Evolutionary conservation across 2,113 vertebrate species (phyloP), one percentile per base, ranked within the genome.

Genomic region (Ageneiosus marmoratus): DNA sequence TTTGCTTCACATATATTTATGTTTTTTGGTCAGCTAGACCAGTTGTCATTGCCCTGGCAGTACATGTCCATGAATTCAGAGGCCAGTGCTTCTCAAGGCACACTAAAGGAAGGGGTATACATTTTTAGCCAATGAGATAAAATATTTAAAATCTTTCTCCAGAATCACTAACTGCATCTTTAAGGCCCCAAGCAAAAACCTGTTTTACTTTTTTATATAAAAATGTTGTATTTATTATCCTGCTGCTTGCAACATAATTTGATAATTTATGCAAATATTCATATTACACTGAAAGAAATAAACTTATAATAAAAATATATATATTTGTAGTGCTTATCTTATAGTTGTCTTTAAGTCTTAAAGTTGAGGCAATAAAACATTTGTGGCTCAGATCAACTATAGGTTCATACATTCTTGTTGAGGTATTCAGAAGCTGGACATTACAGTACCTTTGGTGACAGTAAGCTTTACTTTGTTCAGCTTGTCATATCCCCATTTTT

Each of bases 381-480:
- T 67, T 67, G 63, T 67, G 16, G n/a, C 34, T 67, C 8, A 24
- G 41, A 29, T 44, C 32, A 24, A 70, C 37, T 46, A 46, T 70
- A 24, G 22, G 15, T 24, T 44, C 10, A 70, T 6, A 46, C 10
- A 46, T 22, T 44, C 24, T 69, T 46, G 22, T n/a, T 70, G 8
- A n/a, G 20, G 11, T 15, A n/a, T 70, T 41, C 1, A 69, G 16
- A 37, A 67, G 63, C 10, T 37, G 63, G 37, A 44, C 4, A n/a
- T 70, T n/a, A 72, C 4, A 44, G 41, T 73, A 88, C 87, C 87
- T 87, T 63, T 7, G 44, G 5, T 79, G 41, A 89, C 81, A 18
- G 10, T 37, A 15, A 89, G 58, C 18, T 74, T 1, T 37, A 87
- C 72, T 83, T 87, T 78, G 0, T 0, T 70, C 18, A 51, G 0